Evolutionary conservation across 2,113 vertebrate genomes (phyloP).

Genomic region (Tupaia chinensis): DNA sequence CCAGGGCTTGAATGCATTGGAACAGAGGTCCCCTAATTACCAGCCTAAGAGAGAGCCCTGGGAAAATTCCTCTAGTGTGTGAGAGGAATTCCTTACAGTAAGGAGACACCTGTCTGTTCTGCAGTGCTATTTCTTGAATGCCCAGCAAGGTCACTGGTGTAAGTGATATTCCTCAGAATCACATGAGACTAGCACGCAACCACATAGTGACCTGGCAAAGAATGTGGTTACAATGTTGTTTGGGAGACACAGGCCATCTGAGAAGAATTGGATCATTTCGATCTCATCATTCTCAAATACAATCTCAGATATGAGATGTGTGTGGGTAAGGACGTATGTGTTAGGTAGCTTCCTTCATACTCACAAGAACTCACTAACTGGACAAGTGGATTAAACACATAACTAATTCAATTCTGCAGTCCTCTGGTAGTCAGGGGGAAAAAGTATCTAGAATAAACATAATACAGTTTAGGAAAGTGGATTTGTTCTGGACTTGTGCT

Average conservation of each 20-base stretch:
- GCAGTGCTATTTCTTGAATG: neutral
- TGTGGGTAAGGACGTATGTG: neutral
- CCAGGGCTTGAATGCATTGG: neutral
- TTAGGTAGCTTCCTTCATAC: neutral
- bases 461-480: conserved; percentile 49
- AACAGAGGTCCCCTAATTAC: neutral
- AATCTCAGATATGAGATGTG: neutral
- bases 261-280: neutral
- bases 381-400: neutral
- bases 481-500: conserved; percentile 57
- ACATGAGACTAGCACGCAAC: neutral
- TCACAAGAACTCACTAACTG: neutral
- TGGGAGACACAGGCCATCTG: neutral
- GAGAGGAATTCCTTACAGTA: neutral
- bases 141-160: neutral
- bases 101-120: neutral
- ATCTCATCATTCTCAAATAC: neutral
- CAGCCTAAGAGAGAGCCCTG: neutral
- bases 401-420: neutral
- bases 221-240: neutral
- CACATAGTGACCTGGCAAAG: neutral
- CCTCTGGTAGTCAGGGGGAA: neutral
- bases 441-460: neutral
- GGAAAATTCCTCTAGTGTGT: neutral
- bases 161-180: neutral